Evolutionary conservation across 2,888 invertebrate species (phyloP), one percentile per base, ranked within the genome.

Genomic region (Patella caerulea): DNA sequence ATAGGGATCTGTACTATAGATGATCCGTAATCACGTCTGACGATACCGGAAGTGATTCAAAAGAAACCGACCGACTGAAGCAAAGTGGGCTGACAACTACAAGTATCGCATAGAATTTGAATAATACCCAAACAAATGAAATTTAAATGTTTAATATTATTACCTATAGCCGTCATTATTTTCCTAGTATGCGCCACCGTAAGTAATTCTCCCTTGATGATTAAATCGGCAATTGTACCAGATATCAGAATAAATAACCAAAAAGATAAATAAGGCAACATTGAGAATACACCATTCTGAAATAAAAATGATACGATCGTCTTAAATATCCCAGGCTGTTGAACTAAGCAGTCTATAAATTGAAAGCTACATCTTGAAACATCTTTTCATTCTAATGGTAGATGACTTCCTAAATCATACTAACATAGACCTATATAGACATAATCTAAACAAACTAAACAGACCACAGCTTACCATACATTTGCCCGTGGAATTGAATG

Each of bases 281-380:
- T 87, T 19, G 88, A 88, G 78, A 83, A 87, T 12, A 86, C 82
- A 2, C 87, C 87, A 76, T 88, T 88, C 87, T 88, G 84, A 72
- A 83, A 83, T 45, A 45, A 45, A 45, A 45, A 45, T 7, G 45
- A 9, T 9, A 9, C 9, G 45, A 45, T 9, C 45, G 45, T 9
- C 45, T 45, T 45, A 45, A 9, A 45, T 45, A 45, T 45, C 9
- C 7, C 45, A 45, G 45, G 0, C 45, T 45, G 1, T 9, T 45
- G 7, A 45, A 45, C 7, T 7, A 45, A 7, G 9, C 9, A 9
- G 45, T 9, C 45, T 45, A 45, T 9, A 45, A 45, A 45, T 45
- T 45, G 45, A 45, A 45, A 9, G 3, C 3, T 45, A 9, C 45
- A 45, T 0, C 9, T 55, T n/a, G 3, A n/a, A 55, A 24, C n/a